Conservation (phyloP, 2,113 vertebrate species). For the Anoura caudifer region DNA sequence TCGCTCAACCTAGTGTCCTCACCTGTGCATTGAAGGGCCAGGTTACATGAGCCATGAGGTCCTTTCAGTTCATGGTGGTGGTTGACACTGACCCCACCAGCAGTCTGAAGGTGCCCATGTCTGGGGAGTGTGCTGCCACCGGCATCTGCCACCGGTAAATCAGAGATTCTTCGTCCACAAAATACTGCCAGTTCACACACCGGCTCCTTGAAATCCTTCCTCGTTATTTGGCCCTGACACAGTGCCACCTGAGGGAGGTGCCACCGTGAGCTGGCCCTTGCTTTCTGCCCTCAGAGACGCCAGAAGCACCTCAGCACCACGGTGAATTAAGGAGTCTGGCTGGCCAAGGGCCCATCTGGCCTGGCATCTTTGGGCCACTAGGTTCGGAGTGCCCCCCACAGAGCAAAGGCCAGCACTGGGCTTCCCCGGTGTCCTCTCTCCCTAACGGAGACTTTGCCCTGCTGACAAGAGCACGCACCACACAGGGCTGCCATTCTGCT, state of each 20-base stretch:
- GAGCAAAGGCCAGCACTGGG: rapidly evolving
- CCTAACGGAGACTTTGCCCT: neutral
- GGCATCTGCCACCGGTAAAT: neutral
- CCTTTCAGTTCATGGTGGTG: neutral
- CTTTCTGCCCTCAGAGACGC: neutral
- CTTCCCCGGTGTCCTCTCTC: neutral
- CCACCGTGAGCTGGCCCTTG: rapidly evolving
- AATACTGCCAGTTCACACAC: neutral
- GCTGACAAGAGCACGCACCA: neutral
- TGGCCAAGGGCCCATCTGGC: neutral
- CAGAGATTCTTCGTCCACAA: neutral
- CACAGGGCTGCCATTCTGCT: neutral
- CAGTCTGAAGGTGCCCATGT: neutral
- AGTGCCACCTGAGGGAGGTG: neutral
- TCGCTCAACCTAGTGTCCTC: neutral
- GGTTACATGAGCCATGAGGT: neutral
- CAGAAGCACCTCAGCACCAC: neutral
- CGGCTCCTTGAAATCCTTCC: neutral
- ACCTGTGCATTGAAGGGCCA: neutral
- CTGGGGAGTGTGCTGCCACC: neutral
- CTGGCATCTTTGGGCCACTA: neutral
- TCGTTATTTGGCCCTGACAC: neutral
- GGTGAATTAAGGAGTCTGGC: neutral
- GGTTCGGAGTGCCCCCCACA: neutral
- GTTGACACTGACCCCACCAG: neutral